A percentile compares a stretch with the other conserved stretches of the same genome.
phyloP scores from a whole-genome alignment of 2,888 invertebrate genomes.

The Scaptomyza flava region DNA sequence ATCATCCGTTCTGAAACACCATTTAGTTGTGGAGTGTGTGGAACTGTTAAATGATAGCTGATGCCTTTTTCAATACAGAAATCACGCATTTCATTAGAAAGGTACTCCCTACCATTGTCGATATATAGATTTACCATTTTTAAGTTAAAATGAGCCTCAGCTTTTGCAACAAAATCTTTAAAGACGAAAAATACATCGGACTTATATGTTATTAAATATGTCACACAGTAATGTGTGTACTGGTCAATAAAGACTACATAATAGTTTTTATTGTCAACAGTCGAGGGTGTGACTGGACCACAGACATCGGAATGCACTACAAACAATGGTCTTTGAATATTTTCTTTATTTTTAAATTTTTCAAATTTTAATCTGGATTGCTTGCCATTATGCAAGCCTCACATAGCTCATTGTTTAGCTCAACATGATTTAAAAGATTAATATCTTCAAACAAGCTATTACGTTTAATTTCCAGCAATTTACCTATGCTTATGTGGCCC shows the following conservation, averaged over 20 bases:
- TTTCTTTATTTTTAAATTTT: not conserved
- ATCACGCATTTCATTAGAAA: too few species aligned
- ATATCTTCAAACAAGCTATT: constrained; percentile 1
- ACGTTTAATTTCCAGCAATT: constrained; percentile 2
- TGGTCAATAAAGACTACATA: not conserved
- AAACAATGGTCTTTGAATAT: not conserved
- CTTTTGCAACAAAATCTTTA: too few species aligned
- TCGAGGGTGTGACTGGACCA: not conserved
- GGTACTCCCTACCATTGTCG: too few species aligned
- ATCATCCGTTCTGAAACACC: constrained; percentile 18
- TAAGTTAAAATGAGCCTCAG: too few species aligned
- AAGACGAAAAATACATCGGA: too few species aligned
- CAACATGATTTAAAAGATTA: too few species aligned
- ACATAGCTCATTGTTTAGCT: too few species aligned
- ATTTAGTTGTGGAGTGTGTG: constrained; percentile 17
- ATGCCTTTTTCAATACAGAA: not conserved
- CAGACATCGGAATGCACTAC: constrained; percentile 10
- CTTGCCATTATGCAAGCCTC: not conserved
- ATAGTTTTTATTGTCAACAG: not conserved
- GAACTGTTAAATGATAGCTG: constrained; percentile 20
- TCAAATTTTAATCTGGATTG: not conserved
- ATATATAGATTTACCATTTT: too few species aligned
- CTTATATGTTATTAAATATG: too few species aligned
- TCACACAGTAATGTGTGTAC: not conserved
- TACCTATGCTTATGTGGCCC: not conserved